A percentile compares a stretch with the other conserved stretches of the same genome.
These are phyloP conservation scores for Sebastes kiyomatsui DNA, from an alignment of 2,797 vertebrate genomes.

Conservation along the genomic window DNA sequence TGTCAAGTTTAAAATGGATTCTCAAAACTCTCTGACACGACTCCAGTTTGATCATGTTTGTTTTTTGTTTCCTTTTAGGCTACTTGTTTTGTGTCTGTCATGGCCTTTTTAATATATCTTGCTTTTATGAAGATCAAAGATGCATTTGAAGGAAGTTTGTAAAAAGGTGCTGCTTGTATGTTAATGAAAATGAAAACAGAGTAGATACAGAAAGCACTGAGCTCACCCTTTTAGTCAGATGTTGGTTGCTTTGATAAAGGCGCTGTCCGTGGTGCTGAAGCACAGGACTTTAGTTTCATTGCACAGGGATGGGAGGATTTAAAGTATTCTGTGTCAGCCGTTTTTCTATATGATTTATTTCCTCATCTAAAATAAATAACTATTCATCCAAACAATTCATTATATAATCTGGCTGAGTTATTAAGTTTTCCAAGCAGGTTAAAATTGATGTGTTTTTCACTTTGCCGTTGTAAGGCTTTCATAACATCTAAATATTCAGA, in stretches of 20 bases:
- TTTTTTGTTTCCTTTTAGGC: not conserved
- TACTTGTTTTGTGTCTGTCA: not conserved
- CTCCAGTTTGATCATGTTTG: not conserved
- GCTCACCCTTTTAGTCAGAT: not conserved
- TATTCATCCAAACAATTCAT: not conserved
- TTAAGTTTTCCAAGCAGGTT: not conserved
- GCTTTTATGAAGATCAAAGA: not conserved
- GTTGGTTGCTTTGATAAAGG: not conserved
- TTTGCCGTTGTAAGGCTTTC: not conserved
- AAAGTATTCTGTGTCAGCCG: not conserved
- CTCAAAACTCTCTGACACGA: not conserved
- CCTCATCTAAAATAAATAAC: not conserved
- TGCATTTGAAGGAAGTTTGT: not conserved
- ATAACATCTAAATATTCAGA: not conserved
- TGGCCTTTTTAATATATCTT: not conserved
- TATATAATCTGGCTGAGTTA: not conserved
- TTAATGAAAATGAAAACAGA: not conserved
- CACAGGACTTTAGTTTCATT: not conserved
- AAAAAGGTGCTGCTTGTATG: not conserved
- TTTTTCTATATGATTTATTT: not conserved
- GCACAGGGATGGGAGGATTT: not conserved
- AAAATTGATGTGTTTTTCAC: not conserved
- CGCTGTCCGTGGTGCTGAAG: constrained; percentile 50
- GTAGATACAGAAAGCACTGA: not conserved
- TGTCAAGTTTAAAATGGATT: not conserved